Conservation (phyloP, 2,797 vertebrate species). For the Champsocephalus gunnari region DNA sequence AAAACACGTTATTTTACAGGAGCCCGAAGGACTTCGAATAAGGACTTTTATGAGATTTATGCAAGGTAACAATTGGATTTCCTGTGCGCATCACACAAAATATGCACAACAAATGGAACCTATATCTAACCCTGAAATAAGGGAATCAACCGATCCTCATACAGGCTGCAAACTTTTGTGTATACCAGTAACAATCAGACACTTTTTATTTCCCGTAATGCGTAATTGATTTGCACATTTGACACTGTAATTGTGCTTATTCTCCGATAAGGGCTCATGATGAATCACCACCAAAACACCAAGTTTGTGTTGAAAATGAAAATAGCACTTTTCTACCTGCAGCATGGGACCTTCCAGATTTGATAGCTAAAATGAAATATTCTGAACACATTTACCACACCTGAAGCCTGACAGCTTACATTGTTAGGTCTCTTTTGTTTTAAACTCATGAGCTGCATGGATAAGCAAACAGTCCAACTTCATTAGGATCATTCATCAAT, state of each 20-base stretch:
- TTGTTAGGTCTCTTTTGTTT: background rate
- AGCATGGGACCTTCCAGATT: background rate
- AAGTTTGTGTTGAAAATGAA: background rate
- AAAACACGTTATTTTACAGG: background rate
- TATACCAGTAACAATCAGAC: background rate
- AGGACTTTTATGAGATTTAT: background rate
- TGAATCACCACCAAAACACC: background rate
- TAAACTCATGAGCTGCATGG: background rate
- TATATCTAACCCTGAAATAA: background rate
- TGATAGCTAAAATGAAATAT: background rate
- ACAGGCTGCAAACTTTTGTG: background rate
- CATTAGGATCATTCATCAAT: slow-evolving; percentile 1
- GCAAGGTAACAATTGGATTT: background rate
- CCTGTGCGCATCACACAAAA: background rate
- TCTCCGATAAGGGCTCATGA: background rate
- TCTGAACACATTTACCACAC: background rate
- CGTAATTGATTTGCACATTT: background rate
- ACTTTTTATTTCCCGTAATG: background rate
- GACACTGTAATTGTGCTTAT: too few species aligned
- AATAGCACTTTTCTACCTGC: background rate
- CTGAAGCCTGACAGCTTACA: background rate
- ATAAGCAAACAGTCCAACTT: background rate
- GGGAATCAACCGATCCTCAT: background rate
- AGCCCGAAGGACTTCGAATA: background rate
- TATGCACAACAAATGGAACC: background rate